Evolutionary conservation across 2,888 invertebrate genomes (phyloP), one percentile per base, ranked within the genome.

Genomic region (Ariolimax columbianus): DNA sequence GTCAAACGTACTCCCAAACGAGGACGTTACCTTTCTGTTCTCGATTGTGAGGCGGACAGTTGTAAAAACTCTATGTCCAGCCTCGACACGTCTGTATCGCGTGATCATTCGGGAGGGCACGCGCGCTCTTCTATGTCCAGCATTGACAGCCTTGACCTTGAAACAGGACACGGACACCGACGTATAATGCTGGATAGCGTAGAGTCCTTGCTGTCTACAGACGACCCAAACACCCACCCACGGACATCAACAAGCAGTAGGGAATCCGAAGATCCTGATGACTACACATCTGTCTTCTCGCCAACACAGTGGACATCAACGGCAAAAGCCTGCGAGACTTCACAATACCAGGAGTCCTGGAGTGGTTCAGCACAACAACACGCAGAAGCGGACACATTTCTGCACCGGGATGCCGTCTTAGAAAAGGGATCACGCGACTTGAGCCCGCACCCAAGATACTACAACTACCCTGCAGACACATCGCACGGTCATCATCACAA

Each of bases 81-180:
- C 73, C n/a, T 43, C 14, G 73, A 73, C 4, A 43, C 91, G n/a
- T 91, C 92, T 33, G 92, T 91, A 73, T 91, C 92, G 66, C 90
- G 90, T 70, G 91, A 91, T 68, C 86, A 88, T 36, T 88, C 90
- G 33, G 80, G 40, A 14, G 81, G 84, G 1, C 66, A 75, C 26
- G 87, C 91, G 63, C 91, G 92, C 30, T 92, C 90, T 77, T 92
- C 92, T 11, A 89, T 91, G 73, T 93, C 93, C 40, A 92, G 92
- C 80, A 89, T 91, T 40, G 92, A 92, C 84, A 92, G 92, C 77
- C 84, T 91, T 11, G 93, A 93, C 43, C 90, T 91, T 7, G 92
- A 92, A 55, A 75, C 72, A 40, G 80, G 80, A 17, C 73, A 77
- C 14, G 82, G 59, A n/a, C 82, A 43, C 51, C 77, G 80, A 59